These are phyloP conservation scores for Neuroterus valhalla DNA, from an alignment of 1,140 invertebrate species.

Conservation along the genomic window DNA sequence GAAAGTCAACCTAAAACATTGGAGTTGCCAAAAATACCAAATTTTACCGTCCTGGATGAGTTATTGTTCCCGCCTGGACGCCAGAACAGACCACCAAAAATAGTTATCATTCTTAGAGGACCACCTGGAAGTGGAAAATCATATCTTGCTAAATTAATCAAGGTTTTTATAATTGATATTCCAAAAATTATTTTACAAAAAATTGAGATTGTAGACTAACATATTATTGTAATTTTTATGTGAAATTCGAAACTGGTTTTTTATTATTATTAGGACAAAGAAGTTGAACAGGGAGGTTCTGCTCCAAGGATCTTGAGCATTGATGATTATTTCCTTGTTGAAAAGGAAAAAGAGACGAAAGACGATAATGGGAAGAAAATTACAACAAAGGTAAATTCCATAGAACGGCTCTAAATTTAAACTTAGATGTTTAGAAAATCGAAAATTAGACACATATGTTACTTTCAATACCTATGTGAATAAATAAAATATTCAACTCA, in stretches of 20 bases:
- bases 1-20: slow-evolving; percentile 58
- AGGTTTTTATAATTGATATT: slow-evolving; percentile 78
- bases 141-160: slow-evolving; percentile 89
- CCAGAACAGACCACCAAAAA: slow-evolving; percentile 84
- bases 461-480: too few relatives aligned
- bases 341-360: slow-evolving; percentile 87
- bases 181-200: neutral
- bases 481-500: too few relatives aligned
- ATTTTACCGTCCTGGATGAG: slow-evolving; percentile 86
- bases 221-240: neutral
- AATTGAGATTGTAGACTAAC: neutral
- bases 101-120: slow-evolving; percentile 93
- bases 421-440: too few relatives aligned
- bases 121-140: slow-evolving; percentile 94
- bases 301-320: slow-evolving; percentile 93
- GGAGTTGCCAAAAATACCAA: slow-evolving; percentile 68
- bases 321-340: slow-evolving; percentile 97
- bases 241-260: slow-evolving; percentile 17
- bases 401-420: too few relatives aligned
- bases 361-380: slow-evolving; percentile 88
- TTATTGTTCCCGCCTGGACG: slow-evolving; percentile 84
- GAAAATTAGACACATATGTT: too few relatives aligned
- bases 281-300: slow-evolving; percentile 84
- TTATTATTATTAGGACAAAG: slow-evolving; percentile 79
- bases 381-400: slow-evolving; percentile 76